Conservation (phyloP, 2,113 vertebrate species). For the Cinclus cinclus region DNA sequence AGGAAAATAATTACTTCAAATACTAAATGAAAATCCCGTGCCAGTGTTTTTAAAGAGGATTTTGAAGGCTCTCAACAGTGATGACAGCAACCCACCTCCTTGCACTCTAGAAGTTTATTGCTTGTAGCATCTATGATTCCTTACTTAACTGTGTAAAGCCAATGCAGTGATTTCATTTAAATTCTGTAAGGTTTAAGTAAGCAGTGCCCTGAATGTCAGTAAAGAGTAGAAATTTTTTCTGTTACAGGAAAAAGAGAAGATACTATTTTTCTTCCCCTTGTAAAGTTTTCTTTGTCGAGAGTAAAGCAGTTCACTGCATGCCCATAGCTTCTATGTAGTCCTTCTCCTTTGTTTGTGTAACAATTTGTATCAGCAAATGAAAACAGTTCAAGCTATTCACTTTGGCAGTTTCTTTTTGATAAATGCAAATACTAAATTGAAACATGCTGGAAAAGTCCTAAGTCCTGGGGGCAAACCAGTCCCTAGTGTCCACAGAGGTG, state of each 20-base stretch:
- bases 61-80: background rate
- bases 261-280: background rate
- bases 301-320: background rate
- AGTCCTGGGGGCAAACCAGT: background rate
- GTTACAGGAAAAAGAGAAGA: background rate
- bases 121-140: background rate
- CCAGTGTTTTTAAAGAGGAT: background rate
- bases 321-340: background rate
- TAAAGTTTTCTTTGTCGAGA: background rate
- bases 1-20: background rate
- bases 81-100: background rate
- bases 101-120: background rate
- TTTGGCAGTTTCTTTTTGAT: background rate
- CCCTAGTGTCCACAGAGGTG: background rate
- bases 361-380: background rate
- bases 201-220: background rate
- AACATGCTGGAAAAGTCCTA: background rate
- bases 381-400: background rate
- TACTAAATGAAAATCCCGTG: background rate
- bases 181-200: background rate
- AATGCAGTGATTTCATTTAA: background rate
- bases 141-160: background rate
- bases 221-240: background rate
- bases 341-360: background rate
- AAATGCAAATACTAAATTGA: background rate